phyloP scores from a whole-genome alignment of 2,797 vertebrate species.

The Cheirogaleus major region DNA sequence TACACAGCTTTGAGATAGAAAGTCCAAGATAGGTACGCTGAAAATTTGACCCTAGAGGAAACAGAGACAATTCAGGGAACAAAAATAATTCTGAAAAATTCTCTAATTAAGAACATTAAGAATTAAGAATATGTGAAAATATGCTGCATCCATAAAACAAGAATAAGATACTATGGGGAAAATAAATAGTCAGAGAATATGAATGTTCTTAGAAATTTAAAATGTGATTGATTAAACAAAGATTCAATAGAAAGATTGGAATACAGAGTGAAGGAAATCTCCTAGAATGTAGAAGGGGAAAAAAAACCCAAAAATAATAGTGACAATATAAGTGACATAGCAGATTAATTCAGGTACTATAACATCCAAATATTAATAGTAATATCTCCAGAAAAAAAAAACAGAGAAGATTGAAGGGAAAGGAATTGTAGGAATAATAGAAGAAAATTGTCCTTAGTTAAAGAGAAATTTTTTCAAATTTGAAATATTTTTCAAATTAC shows the following conservation, averaged over 20 bases:
- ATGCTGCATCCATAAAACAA: background rate
- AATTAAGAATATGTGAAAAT: background rate
- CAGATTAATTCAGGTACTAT: background rate
- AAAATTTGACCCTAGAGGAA: background rate
- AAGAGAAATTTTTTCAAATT: background rate
- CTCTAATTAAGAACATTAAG: background rate
- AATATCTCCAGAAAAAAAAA: background rate
- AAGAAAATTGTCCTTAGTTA: background rate
- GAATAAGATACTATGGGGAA: background rate
- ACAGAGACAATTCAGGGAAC: background rate
- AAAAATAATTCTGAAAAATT: background rate
- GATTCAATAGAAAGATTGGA: background rate
- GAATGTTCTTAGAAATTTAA: background rate
- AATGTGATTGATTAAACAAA: background rate
- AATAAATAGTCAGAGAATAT: background rate
- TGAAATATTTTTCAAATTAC: background rate
- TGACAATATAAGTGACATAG: background rate
- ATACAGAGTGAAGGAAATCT: background rate
- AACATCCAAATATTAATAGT: background rate
- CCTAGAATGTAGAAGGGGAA: background rate
- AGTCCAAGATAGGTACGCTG: background rate
- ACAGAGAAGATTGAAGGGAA: background rate
- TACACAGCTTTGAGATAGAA: background rate
- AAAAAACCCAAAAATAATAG: background rate
- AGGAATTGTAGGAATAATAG: background rate